Base-by-base conservation (phyloP, 2,113 vertebrate species). In the Ardeotis arabs region DNA sequence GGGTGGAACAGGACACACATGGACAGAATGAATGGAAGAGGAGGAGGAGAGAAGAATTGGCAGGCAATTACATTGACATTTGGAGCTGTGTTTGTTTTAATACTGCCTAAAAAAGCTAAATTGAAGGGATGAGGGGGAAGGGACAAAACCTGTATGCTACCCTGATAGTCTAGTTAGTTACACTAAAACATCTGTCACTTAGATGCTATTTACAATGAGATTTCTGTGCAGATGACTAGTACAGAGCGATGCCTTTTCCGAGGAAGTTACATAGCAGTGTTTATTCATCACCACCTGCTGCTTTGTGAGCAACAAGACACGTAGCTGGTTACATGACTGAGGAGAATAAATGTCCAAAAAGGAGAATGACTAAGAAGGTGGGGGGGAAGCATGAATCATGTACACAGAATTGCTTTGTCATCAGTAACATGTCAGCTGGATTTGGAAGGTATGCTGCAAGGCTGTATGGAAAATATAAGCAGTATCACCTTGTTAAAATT, bases 271-370 rank as follows among this genome's bases (percentile, higher is more conserved):
- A 12, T 52, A 66, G 86, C 59, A 41, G 35, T 41, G 59, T 87
- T 91, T 94, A 73, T 80, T 74, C 83, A 81, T 74, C 64, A 92
- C 75, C 91, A 88, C 74, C 60, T 85, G 83, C 79, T 78, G 35
- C 78, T 74, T 44, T 82, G 78, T 52, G 60, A 82, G 56, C 50
- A 90, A 6, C 9, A 69, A 92, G 69, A 87, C 16, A 16, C 53
- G 60, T 23, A 85, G 69, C 66, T 56, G 66, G 20, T 37, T 37
- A 35, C 0, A 1, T 56, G 66, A 39, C 37, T 85, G 75, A 92
- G 64, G 20, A 77, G 41, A 56, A 49, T 15, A 68, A 87, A 81
- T 64, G 39, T 56, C 35, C 5, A 37, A 66, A 66, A 77, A 18
- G 33, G 35, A 73, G 49, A 67, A 63, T 16, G 19, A 13, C 22